Conservation (phyloP, 2,797 vertebrate species). For the Muscicapa comitata region DNA sequence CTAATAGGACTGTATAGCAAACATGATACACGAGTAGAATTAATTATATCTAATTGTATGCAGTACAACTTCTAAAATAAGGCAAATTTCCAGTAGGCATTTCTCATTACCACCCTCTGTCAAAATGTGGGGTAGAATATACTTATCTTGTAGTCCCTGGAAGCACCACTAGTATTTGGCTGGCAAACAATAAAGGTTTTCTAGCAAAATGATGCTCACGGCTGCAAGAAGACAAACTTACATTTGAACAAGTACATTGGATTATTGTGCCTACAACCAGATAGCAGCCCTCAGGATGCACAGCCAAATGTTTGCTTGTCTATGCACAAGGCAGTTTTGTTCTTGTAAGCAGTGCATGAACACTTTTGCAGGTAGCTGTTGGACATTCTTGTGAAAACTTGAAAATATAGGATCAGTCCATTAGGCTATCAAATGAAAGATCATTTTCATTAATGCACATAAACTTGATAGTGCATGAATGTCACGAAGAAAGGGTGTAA, state of each 20-base stretch:
- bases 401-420: no score
- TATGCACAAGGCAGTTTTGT: background rate
- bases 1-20: background rate
- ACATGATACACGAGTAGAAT: background rate
- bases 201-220: background rate
- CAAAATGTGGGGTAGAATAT: background rate
- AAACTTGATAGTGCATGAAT: background rate
- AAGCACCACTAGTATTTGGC: background rate
- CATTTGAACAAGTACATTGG: fast-evolving
- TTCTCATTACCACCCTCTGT: background rate
- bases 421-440: no score
- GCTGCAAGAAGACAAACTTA: background rate
- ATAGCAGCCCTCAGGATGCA: background rate
- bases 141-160: background rate
- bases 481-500: background rate
- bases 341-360: background rate
- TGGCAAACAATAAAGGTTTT: background rate
- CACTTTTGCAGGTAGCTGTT: background rate
- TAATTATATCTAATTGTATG: background rate
- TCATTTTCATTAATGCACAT: background rate
- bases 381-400: background rate
- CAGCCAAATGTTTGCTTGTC: background rate
- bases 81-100: background rate
- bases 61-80: background rate
- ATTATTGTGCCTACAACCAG: background rate